Evolutionary conservation across 2,797 vertebrate species (phyloP).

Genomic region (Selene dorsalis): DNA sequence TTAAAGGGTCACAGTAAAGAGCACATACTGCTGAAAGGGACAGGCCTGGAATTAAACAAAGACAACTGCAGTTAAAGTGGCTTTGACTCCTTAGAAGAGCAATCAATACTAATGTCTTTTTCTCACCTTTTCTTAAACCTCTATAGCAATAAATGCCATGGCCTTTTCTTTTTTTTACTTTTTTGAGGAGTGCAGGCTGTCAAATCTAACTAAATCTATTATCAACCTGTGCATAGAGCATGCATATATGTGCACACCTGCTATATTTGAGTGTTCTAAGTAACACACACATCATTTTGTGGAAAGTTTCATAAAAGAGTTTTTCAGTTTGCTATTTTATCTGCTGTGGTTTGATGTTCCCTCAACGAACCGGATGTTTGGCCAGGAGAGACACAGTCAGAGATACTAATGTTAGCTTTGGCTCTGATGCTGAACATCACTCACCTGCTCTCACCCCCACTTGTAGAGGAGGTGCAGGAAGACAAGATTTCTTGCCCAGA

Average conservation of each 20-base stretch:
- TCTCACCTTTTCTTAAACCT: constrained; percentile 44
- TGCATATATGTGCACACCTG: not conserved
- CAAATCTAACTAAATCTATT: constrained; percentile 2
- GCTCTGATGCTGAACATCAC: not conserved
- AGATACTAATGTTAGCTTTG: constrained; percentile 29
- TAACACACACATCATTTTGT: not conserved
- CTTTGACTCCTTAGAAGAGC: constrained; percentile 68
- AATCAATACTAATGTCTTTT: constrained; percentile 65
- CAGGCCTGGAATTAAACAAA: constrained; percentile 68
- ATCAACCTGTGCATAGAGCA: not conserved
- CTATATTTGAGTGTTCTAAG: not conserved
- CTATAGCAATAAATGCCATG: constrained; percentile 34
- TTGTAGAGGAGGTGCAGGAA: constrained; percentile 13
- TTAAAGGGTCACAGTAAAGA: constrained; percentile 76
- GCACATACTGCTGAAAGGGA: constrained; percentile 69
- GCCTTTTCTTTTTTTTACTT: not conserved
- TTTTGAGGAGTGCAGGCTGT: not conserved
- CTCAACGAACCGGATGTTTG: constrained; percentile 17
- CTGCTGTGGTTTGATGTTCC: constrained; percentile 14
- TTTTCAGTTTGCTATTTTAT: constrained; percentile 4
- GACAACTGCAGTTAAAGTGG: constrained; percentile 61
- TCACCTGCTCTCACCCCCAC: constrained; percentile 8
- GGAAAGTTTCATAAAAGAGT: not conserved
- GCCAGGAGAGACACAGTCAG: constrained; percentile 13
- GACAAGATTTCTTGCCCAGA: not conserved